phyloP scores from a whole-genome alignment of 2,888 invertebrate species.

The Andrena bicolor region DNA sequence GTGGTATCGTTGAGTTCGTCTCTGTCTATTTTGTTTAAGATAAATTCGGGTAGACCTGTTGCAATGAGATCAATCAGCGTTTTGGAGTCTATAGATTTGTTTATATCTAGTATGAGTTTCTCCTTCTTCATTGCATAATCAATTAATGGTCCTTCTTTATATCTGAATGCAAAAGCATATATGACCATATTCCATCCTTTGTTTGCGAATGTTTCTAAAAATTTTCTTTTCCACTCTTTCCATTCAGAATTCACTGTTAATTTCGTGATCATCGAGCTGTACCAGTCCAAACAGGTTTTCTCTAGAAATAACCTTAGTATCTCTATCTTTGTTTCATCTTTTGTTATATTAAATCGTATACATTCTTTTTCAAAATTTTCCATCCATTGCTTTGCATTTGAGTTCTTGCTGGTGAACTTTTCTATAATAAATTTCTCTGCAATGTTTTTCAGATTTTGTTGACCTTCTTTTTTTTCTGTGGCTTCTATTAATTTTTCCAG shows the following conservation, averaged over 20 bases:
- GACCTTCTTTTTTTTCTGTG: too few relatives aligned
- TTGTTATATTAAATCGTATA: too few relatives aligned
- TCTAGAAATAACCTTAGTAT: too few relatives aligned
- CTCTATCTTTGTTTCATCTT: too few relatives aligned
- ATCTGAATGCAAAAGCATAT: constrained; percentile 8
- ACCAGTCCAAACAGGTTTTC: too few relatives aligned
- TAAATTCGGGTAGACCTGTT: constrained; percentile 8
- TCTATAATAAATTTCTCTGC: too few relatives aligned
- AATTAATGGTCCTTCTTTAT: constrained; percentile 6
- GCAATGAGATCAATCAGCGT: constrained; percentile 1
- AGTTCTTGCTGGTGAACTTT: too few relatives aligned
- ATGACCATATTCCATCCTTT: constrained; percentile 6
- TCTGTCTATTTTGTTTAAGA: constrained; percentile 5
- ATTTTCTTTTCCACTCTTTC: constrained; percentile 1
- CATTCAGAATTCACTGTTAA: constrained; percentile 5
- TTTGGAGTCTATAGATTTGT: background rate
- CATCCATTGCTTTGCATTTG: too few relatives aligned
- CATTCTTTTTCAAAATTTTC: too few relatives aligned
- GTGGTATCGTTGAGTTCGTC: constrained; percentile 3
- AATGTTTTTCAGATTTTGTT: too few relatives aligned
- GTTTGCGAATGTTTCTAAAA: constrained; percentile 3
- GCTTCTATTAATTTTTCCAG: too few relatives aligned
- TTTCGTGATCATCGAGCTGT: too few relatives aligned
- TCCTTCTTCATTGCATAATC: constrained; percentile 6
- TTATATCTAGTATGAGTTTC: constrained; percentile 3